Percentiles rank a stretch among this genome's conserved stretches.
Evolutionary conservation across 2,888 invertebrate genomes (phyloP).

Genomic region (Phortica magna): DNA sequence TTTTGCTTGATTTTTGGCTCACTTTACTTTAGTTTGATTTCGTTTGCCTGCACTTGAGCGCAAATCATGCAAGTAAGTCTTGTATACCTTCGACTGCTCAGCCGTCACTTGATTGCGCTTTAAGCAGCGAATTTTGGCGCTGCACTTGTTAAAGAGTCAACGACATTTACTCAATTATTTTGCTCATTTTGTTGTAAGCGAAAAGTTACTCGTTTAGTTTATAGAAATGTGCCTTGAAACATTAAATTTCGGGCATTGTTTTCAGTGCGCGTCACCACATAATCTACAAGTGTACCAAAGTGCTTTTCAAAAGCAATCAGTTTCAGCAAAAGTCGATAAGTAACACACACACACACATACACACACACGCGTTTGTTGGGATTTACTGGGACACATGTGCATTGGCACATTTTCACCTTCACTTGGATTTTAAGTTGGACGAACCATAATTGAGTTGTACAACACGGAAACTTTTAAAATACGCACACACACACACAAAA

Average conservation of each 20-base stretch:
- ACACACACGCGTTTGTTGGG: background rate
- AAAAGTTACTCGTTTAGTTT: too few species aligned
- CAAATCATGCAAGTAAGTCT: background rate
- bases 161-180: background rate
- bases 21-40: background rate
- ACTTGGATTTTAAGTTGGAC: slow-evolving; percentile 14
- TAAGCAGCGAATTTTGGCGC: slow-evolving; percentile 40
- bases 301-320: background rate
- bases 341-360: background rate
- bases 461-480: slow-evolving; percentile 9
- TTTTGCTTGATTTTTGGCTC: background rate
- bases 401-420: slow-evolving; percentile 2
- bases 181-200: too few species aligned
- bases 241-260: background rate
- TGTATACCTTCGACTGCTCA: background rate
- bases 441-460: slow-evolving; percentile 23
- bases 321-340: background rate
- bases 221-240: background rate
- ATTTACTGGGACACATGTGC: background rate
- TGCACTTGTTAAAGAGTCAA: background rate
- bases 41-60: background rate
- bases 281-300: background rate
- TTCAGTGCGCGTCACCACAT: background rate
- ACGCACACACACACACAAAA: background rate
- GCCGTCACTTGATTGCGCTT: too few species aligned